Conservation (phyloP, 2,888 invertebrate species). For the Lycophotia porphyrea region DNA sequence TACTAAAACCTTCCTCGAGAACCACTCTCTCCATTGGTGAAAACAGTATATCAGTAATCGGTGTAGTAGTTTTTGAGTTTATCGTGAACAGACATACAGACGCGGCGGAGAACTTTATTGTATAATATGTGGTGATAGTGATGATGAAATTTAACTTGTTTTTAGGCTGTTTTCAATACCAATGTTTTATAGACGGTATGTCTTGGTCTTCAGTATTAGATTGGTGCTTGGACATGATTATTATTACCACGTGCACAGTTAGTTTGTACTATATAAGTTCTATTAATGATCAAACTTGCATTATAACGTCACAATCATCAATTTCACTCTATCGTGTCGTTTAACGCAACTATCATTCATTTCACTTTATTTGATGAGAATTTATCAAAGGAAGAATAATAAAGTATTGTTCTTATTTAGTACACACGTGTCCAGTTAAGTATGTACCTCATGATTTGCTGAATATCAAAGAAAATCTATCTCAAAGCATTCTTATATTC, state of each 20-base stretch:
- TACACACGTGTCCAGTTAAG: neutral
- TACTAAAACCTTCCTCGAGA: too few relatives aligned
- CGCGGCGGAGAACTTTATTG: too few relatives aligned
- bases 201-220: neutral
- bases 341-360: slow-evolving; percentile 16
- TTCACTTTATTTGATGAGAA: slow-evolving; percentile 24
- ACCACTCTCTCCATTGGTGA: too few relatives aligned
- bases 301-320: slow-evolving; percentile 30
- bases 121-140: too few relatives aligned
- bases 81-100: too few relatives aligned
- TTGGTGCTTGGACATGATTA: neutral
- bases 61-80: too few relatives aligned
- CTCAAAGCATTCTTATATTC: neutral
- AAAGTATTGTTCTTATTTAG: neutral
- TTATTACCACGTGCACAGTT: neutral
- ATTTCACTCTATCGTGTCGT: slow-evolving; percentile 25
- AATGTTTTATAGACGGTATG: neutral
- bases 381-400: slow-evolving; percentile 12
- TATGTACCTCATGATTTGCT: neutral
- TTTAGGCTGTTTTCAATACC: neutral
- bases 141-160: neutral
- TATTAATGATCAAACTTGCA: slow-evolving; percentile 25
- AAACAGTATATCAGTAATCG: too few relatives aligned
- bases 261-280: neutral
- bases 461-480: neutral